A percentile compares a stretch with the other conserved stretches of the same genome.
phyloP scores from a whole-genome alignment of 2,797 vertebrate species.

The Phataginus tricuspis region DNA sequence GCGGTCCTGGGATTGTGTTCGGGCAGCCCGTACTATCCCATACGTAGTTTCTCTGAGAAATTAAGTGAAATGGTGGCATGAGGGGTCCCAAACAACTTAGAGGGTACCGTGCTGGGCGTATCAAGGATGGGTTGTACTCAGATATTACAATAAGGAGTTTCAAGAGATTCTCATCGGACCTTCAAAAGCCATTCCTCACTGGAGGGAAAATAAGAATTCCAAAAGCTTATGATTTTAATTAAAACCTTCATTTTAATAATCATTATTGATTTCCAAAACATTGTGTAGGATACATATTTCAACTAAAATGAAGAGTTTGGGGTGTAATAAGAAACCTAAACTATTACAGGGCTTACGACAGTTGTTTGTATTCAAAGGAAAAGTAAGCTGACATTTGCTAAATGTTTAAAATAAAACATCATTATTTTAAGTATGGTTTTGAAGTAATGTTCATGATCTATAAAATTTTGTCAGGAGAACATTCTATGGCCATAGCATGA shows the following conservation, averaged over 20 bases:
- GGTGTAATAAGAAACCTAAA: neutral
- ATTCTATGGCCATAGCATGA: neutral
- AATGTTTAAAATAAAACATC: neutral
- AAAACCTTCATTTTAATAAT: constrained; percentile 2
- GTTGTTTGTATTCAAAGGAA: neutral
- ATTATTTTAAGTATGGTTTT: neutral
- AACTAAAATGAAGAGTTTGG: neutral
- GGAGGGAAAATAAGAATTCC: neutral
- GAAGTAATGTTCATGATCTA: neutral
- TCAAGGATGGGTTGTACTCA: neutral
- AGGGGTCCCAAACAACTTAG: neutral
- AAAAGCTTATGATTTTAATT: neutral
- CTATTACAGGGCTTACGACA: neutral
- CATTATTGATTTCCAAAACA: neutral
- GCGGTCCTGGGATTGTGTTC: neutral
- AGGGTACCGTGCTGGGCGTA: neutral
- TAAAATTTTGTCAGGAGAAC: neutral
- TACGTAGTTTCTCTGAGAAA: neutral
- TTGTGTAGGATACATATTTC: neutral
- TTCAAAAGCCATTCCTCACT: neutral
- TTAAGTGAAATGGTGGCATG: neutral
- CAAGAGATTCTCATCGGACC: neutral
- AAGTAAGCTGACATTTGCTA: neutral
- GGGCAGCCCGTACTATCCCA: neutral
- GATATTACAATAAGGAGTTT: neutral